Conservation (phyloP, 2,113 vertebrate genomes). For the Chionodraco myersi region DNA sequence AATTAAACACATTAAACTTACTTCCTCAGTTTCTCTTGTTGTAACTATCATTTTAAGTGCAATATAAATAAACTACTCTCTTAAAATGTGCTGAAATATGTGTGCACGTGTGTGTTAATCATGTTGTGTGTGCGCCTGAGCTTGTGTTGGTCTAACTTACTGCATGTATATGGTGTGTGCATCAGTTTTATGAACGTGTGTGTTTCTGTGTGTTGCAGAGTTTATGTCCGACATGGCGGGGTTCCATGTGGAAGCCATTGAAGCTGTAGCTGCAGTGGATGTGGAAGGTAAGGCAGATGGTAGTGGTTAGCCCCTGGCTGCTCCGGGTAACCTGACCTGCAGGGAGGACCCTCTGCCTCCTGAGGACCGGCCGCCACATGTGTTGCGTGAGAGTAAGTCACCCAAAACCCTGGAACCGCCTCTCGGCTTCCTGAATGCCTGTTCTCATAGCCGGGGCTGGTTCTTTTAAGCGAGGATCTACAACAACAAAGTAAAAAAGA, state of each 20-base stretch:
- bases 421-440: constrained; percentile 65
- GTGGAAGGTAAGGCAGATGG: constrained; percentile 78
- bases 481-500: constrained; percentile 61
- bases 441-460: constrained; percentile 54
- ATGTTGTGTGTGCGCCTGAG: neutral
- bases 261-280: constrained; percentile 52
- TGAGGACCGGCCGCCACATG: constrained; percentile 76
- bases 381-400: constrained; percentile 80
- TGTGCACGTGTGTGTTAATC: neutral
- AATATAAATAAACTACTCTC: neutral
- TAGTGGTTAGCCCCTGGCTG: constrained; percentile 79
- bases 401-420: constrained; percentile 72
- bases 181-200: constrained; percentile 32
- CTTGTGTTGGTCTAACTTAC: neutral
- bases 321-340: constrained; percentile 77
- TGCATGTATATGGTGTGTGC: constrained; percentile 15
- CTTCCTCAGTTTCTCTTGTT: too few relatives aligned
- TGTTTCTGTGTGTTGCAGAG: constrained; percentile 34
- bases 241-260: constrained; percentile 82
- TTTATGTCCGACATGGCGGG: constrained; percentile 62
- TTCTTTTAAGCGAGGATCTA: constrained; percentile 66
- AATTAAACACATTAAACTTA: too few relatives aligned
- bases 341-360: constrained; percentile 73
- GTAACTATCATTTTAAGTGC: neutral
- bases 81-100: neutral